These are phyloP conservation scores for Oostethus manadensis DNA, from an alignment of 2,113 vertebrate species.

Conservation along the genomic window DNA sequence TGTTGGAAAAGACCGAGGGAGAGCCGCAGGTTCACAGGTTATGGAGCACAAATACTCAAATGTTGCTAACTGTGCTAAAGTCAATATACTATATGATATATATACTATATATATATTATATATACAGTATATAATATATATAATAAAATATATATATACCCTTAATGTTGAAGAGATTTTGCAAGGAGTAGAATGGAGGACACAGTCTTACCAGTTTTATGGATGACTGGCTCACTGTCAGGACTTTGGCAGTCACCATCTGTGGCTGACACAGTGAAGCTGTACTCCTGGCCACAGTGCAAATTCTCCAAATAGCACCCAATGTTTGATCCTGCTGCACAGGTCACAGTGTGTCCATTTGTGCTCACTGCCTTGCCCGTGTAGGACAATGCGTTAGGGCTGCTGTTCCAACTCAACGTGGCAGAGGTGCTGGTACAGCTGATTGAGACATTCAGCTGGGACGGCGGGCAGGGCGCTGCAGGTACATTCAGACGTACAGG, in stretches of 20 bases:
- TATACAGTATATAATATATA: no score
- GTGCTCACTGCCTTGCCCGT: constrained; percentile 43
- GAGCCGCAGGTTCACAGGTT: no score
- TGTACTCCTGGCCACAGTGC: constrained; percentile 62
- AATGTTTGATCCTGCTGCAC: constrained; percentile 18
- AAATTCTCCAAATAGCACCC: constrained; percentile 54
- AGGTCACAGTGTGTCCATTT: constrained; percentile 54
- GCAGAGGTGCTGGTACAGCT: constrained; percentile 56
- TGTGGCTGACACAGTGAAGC: constrained; percentile 57
- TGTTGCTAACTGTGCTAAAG: background rate
- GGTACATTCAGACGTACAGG: background rate
- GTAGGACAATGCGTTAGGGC: constrained; percentile 58
- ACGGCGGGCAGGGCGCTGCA: constrained; percentile 68
- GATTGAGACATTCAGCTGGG: constrained; percentile 43
- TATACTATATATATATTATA: no score
- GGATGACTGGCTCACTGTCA: constrained; percentile 43
- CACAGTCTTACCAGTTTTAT: constrained; percentile 56
- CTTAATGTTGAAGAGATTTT: no score
- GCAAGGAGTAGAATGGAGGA: background rate
- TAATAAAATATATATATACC: no score
- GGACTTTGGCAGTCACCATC: constrained; percentile 58
- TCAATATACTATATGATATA: no score
- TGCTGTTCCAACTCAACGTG: constrained; percentile 59
- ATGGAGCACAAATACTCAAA: background rate
- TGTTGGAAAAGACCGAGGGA: no score